phyloP scores from a whole-genome alignment of 2,797 vertebrate genomes.

The Pangasius larnaudii region DNA sequence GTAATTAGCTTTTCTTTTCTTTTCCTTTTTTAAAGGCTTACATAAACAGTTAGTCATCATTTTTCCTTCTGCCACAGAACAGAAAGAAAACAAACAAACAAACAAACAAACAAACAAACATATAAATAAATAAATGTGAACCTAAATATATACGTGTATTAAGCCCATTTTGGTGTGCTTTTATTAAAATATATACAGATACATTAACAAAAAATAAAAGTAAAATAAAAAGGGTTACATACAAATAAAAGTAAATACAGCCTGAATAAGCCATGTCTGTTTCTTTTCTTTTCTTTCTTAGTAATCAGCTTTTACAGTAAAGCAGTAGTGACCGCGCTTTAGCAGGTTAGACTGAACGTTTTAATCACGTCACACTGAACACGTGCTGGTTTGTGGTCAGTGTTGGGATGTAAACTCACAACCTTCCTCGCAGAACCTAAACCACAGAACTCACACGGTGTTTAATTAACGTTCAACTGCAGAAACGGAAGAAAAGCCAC shows the following conservation, averaged over 20 bases:
- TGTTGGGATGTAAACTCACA: neutral
- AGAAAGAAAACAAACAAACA: conserved; percentile 6
- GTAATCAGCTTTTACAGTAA: neutral
- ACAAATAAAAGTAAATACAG: neutral
- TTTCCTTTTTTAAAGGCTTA: neutral
- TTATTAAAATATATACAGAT: neutral
- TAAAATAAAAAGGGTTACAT: neutral
- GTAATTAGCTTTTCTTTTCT: neutral
- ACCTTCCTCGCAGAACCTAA: neutral
- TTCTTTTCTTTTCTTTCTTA: neutral
- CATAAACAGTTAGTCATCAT: neutral
- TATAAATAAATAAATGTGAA: neutral
- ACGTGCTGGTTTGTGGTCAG: too few species aligned
- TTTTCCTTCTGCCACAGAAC: neutral
- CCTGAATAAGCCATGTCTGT: neutral
- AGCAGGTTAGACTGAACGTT: neutral
- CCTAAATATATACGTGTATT: neutral
- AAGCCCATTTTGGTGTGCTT: neutral
- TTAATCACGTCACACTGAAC: neutral
- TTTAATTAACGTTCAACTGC: neutral
- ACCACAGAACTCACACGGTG: neutral
- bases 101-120: neutral
- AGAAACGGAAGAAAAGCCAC: too few species aligned
- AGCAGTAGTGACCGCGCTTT: neutral
- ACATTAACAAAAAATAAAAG: neutral